phyloP scores from a whole-genome alignment of 1,140 invertebrate genomes.

The Gonatopus flavifemur region DNA sequence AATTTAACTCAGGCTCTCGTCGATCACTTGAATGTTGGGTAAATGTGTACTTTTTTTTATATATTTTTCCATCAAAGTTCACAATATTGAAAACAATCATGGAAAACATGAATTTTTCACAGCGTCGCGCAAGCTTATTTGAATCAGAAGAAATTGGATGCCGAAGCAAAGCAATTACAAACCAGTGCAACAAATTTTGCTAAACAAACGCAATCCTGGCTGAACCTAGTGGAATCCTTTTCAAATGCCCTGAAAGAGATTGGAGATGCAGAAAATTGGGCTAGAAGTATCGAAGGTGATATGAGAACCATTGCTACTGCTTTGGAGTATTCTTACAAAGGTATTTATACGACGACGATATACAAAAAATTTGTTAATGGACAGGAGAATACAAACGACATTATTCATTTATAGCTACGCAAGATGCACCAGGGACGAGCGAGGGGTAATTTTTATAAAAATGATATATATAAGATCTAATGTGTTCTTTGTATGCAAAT shows the following conservation, averaged over 20 bases:
- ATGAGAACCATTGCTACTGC: conserved; percentile 91
- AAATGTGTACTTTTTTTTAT: conserved; percentile 39
- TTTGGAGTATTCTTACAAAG: conserved; percentile 94
- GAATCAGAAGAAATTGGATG: conserved; percentile 96
- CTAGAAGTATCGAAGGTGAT: conserved; percentile 93
- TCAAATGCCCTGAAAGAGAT: conserved; percentile 96
- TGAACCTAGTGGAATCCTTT: conserved; percentile 91
- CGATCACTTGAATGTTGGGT: conserved; percentile 97
- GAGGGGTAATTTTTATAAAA: no score
- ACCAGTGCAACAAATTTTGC: conserved; percentile 91
- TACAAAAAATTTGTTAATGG: no score
- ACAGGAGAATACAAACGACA: no score
- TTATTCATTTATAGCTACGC: conserved; percentile 23
- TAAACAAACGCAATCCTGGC: conserved; percentile 95
- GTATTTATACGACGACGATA: no score
- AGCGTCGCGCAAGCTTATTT: conserved; percentile 95
- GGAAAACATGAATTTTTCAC: conserved; percentile 26
- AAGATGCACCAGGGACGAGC: conserved; percentile 22
- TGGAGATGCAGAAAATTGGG: conserved; percentile 99
- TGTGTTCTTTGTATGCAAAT: no score
- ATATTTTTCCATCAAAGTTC: neutral
- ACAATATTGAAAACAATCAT: conserved; percentile 6
- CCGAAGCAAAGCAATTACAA: conserved; percentile 96
- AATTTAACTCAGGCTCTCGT: conserved; percentile 91
- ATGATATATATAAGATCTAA: no score